A percentile compares a stretch with the other conserved stretches of the same genome.
Conservation (phyloP, 2,797 vertebrate species). For the Bradypodion ventrale region DNA sequence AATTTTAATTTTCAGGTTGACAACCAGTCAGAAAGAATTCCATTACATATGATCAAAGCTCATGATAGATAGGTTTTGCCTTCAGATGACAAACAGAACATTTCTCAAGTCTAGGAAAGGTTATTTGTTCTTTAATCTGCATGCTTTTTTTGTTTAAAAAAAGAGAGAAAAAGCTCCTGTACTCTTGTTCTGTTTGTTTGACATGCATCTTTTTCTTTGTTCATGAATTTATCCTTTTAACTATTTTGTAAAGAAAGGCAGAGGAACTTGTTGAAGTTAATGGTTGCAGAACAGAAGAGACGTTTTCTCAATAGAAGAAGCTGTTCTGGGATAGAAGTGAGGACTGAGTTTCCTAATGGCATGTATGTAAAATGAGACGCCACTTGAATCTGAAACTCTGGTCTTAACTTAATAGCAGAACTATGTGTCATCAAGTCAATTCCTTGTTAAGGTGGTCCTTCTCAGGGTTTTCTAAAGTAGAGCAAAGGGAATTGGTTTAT, state of each 20-base stretch:
- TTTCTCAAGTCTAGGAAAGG: constrained; percentile 34
- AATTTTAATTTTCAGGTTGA: constrained; percentile 76
- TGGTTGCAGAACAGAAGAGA: accelerated
- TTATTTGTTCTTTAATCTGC: constrained; percentile 40
- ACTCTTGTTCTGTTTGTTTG: neutral
- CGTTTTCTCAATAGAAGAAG: neutral
- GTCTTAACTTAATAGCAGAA: no score
- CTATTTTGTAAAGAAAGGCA: neutral
- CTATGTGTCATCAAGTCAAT: no score
- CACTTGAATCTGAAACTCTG: no score
- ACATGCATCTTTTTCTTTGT: constrained; percentile 22
- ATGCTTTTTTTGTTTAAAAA: neutral
- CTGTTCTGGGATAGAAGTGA: neutral
- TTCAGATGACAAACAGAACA: constrained; percentile 53
- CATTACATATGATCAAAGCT: constrained; percentile 67
- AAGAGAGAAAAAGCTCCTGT: neutral
- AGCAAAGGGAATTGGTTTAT: no score
- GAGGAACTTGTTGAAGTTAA: neutral
- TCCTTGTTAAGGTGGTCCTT: no score
- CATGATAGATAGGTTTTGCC: constrained; percentile 40
- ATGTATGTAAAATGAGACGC: no score
- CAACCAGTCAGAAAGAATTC: constrained; percentile 69
- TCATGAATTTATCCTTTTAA: constrained; percentile 45
- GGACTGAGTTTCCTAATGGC: no score
- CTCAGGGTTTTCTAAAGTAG: no score